These are phyloP conservation scores for Drosophila rhopaloa DNA, from an alignment of 1,140 invertebrate species.

Conservation along the genomic window DNA sequence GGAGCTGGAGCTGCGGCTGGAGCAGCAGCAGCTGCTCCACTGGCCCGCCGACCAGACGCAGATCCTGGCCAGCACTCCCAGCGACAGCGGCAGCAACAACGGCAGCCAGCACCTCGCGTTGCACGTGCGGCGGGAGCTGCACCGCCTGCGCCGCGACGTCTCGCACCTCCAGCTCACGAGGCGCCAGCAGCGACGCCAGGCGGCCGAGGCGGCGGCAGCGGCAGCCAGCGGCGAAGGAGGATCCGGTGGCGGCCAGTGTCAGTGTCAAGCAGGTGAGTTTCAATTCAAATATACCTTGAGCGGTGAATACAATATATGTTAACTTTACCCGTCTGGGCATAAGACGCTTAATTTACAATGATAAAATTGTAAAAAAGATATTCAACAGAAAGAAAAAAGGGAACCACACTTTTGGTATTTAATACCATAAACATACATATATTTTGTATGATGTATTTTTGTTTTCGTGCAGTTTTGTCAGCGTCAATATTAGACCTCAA, in stretches of 20 bases:
- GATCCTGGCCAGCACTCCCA: conserved; percentile 38
- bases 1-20: conserved; percentile 71
- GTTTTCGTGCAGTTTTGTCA: too few relatives aligned
- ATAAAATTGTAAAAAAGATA: too few relatives aligned
- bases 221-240: conserved; percentile 37
- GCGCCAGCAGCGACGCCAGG: conserved; percentile 78
- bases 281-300: neutral
- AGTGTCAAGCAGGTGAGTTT: conserved; percentile 77
- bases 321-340: too few relatives aligned
- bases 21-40: conserved; percentile 69
- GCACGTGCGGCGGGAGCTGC: conserved; percentile 75
- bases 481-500: too few relatives aligned
- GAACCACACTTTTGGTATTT: too few relatives aligned
- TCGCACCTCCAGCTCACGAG: conserved; percentile 78
- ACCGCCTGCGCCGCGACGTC: conserved; percentile 80
- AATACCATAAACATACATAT: too few relatives aligned
- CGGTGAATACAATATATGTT: too few relatives aligned
- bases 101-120: conserved; percentile 33
- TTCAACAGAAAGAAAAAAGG: too few relatives aligned
- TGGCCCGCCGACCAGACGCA: conserved; percentile 61
- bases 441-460: too few relatives aligned
- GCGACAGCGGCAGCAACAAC: conserved; percentile 27
- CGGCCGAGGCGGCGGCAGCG: conserved; percentile 60
- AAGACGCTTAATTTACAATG: too few relatives aligned
- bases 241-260: conserved; percentile 62